Conservation (phyloP, 2,888 invertebrate species). For the Drosophila nigritarsus region DNA sequence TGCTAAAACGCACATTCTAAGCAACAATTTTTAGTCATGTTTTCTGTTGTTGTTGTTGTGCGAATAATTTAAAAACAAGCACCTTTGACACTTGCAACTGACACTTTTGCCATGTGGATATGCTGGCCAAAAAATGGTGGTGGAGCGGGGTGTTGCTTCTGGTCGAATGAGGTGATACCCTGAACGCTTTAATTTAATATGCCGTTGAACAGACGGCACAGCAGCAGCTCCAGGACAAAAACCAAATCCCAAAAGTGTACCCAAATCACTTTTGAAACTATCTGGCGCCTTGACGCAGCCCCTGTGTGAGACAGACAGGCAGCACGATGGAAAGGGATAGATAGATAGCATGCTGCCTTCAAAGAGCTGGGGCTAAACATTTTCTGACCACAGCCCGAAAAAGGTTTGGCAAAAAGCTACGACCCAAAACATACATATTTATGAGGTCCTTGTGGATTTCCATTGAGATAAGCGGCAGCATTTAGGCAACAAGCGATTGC, state of each 20-base stretch:
- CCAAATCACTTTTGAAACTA: conserved; percentile 82
- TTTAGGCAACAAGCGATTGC: conserved; percentile 68
- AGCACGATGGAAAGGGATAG: neutral
- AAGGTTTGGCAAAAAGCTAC: conserved; percentile 54
- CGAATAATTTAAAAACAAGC: conserved; percentile 76
- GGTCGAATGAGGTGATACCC: conserved; percentile 57
- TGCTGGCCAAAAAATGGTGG: neutral
- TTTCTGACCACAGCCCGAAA: conserved; percentile 69
- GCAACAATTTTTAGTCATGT: conserved; percentile 68
- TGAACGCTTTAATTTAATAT: conserved; percentile 78
- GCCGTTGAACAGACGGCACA: conserved; percentile 67
- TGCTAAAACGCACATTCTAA: conserved; percentile 74
- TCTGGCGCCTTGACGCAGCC: conserved; percentile 72
- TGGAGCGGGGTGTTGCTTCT: neutral
- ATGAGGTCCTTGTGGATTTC: conserved; percentile 78
- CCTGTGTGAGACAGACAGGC: conserved; percentile 18
- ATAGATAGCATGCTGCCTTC: conserved; percentile 24
- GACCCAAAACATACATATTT: conserved; percentile 70
- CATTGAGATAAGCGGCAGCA: conserved; percentile 76
- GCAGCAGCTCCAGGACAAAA: conserved; percentile 31
- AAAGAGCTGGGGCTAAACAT: conserved; percentile 54
- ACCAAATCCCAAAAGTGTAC: conserved; percentile 78
- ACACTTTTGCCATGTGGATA: conserved; percentile 59
- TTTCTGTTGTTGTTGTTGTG: conserved; percentile 38
- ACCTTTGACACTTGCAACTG: conserved; percentile 81